phyloP scores from a whole-genome alignment of 2,113 vertebrate genomes.

The Forbesichthys papilliferus region DNA sequence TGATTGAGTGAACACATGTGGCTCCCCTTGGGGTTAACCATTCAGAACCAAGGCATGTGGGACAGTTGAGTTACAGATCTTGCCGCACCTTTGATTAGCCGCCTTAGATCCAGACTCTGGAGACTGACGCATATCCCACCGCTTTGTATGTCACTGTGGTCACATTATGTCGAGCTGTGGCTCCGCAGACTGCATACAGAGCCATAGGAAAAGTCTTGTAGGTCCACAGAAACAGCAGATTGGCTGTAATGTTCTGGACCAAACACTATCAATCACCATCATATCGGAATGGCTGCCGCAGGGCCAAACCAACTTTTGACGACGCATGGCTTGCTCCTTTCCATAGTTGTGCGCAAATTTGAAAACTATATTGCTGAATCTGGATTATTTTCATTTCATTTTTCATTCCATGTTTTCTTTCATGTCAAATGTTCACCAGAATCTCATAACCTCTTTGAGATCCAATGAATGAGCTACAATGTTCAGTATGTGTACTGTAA shows the following conservation, averaged over 20 bases:
- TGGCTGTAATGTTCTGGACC: conserved; percentile 21
- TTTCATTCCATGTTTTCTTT: not conserved
- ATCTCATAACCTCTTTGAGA: not conserved
- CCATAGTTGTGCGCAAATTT: conserved; percentile 17
- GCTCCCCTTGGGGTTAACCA: no score
- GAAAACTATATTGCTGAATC: conserved; percentile 1
- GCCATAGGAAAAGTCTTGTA: conserved; percentile 34
- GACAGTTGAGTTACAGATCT: conserved; percentile 30
- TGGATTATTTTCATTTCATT: not conserved
- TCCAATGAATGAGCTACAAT: not conserved
- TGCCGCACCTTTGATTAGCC: conserved; percentile 54
- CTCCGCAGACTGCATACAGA: conserved; percentile 26
- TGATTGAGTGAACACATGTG: not conserved
- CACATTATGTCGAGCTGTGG: conserved; percentile 39
- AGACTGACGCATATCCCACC: conserved; percentile 51
- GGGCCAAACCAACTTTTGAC: conserved; percentile 30
- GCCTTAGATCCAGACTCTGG: conserved; percentile 28
- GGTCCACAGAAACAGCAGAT: conserved; percentile 40
- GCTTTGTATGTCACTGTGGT: conserved; percentile 57
- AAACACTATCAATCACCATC: conserved; percentile 44
- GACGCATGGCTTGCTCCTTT: conserved; percentile 9
- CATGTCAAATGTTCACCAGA: not conserved
- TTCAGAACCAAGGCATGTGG: conserved; percentile 53
- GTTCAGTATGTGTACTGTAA: not conserved
- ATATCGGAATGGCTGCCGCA: conserved; percentile 16